phyloP scores from a whole-genome alignment of 2,797 vertebrate species.

The Orestias chungarensis region DNA sequence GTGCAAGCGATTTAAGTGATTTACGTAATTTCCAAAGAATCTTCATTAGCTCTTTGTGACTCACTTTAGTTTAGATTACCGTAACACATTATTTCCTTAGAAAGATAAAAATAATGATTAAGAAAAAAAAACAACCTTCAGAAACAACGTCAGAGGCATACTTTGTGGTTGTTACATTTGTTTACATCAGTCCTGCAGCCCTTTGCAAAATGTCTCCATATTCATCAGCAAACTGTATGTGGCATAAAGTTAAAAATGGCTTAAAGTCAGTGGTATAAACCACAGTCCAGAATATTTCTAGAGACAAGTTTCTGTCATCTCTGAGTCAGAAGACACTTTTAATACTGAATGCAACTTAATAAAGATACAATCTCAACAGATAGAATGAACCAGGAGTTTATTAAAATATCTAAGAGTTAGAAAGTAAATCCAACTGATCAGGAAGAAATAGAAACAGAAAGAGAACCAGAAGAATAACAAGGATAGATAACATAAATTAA shows the following conservation, averaged over 20 bases:
- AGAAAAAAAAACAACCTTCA: neutral
- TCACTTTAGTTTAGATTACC: neutral
- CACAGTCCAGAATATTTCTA: slow-evolving; percentile 1
- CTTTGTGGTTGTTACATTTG: neutral
- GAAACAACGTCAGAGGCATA: neutral
- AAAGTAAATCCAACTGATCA: neutral
- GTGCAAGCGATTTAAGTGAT: neutral
- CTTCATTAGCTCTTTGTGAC: neutral
- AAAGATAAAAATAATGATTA: neutral
- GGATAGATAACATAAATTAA: neutral
- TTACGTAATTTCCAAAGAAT: neutral
- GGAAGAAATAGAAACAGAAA: neutral
- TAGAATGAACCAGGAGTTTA: too few species aligned
- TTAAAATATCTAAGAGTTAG: neutral
- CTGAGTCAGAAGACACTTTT: slow-evolving; percentile 1
- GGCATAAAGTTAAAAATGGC: neutral
- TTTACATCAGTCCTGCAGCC: neutral
- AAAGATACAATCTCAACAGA: neutral
- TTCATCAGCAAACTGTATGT: neutral
- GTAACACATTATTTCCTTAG: neutral
- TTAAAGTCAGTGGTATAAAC: neutral
- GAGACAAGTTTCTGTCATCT: neutral
- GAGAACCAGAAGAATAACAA: neutral
- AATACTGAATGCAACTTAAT: neutral
- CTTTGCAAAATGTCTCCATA: neutral